A percentile compares a stretch with the other conserved stretches of the same genome.
phyloP scores from a whole-genome alignment of 2,797 vertebrate species.

The Lepus oiostolus region DNA sequence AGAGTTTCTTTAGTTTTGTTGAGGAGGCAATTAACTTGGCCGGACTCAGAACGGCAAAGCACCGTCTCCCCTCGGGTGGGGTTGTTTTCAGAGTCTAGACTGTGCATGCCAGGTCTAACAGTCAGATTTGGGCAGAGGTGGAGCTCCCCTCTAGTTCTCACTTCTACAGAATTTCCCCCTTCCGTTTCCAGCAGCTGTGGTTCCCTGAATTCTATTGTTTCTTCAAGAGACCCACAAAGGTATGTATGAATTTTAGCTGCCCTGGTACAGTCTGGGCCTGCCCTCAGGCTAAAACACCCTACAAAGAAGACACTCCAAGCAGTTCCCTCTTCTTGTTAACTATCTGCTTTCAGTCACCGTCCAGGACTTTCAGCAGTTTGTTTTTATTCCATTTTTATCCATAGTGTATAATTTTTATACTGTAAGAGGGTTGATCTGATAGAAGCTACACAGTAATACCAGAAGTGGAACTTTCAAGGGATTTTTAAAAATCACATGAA shows the following conservation, averaged over 20 bases:
- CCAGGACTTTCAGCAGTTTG: neutral
- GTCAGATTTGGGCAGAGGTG: neutral
- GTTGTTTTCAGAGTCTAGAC: neutral
- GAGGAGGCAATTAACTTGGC: neutral
- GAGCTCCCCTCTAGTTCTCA: neutral
- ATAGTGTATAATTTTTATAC: neutral
- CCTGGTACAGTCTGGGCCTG: neutral
- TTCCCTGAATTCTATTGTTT: neutral
- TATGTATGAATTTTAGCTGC: neutral
- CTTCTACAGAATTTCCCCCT: neutral
- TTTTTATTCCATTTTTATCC: constrained; percentile 5
- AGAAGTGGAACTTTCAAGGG: neutral
- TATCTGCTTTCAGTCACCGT: neutral
- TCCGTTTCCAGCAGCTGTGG: neutral
- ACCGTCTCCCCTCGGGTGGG: neutral
- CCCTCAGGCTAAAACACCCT: neutral
- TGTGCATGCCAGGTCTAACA: neutral
- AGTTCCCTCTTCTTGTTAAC: neutral
- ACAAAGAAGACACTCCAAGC: neutral
- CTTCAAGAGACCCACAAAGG: neutral
- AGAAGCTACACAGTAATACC: neutral
- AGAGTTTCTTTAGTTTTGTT: neutral
- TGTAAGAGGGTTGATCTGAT: neutral
- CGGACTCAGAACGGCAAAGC: neutral
- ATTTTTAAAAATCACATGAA: neutral